Evolutionary conservation across 2,113 vertebrate genomes (phyloP).

Genomic region (Amphiprion ocellaris): DNA sequence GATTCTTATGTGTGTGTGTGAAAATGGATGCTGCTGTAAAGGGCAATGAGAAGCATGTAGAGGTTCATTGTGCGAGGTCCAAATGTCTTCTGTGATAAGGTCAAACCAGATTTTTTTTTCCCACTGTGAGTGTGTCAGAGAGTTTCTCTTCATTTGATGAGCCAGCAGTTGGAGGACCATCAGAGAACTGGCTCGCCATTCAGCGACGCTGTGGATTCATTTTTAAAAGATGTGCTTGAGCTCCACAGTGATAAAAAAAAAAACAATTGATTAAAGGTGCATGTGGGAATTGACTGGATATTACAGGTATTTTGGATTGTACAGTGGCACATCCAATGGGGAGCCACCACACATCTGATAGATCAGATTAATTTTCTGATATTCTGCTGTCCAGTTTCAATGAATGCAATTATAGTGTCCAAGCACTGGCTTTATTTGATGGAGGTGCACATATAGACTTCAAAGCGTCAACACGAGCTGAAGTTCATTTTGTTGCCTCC

Average conservation of each 20-base stretch:
- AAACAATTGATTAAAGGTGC: not conserved
- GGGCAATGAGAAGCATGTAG: slow-evolving; percentile 78
- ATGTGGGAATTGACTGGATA: not conserved
- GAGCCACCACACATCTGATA: too few species aligned
- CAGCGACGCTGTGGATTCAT: not conserved
- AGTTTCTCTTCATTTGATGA: slow-evolving; percentile 64
- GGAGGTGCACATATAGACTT: too few species aligned
- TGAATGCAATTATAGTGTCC: too few species aligned
- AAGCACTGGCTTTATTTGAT: too few species aligned
- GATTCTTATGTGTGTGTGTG: slow-evolving; percentile 47
- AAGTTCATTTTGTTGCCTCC: too few species aligned
- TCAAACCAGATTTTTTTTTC: slow-evolving; percentile 60
- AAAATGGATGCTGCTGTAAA: slow-evolving; percentile 59
- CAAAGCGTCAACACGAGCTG: too few species aligned
- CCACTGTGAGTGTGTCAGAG: slow-evolving; percentile 30
- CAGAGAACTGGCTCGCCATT: not conserved
- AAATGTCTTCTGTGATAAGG: slow-evolving; percentile 79
- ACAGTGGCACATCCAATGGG: too few species aligned
- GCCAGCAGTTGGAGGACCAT: slow-evolving; percentile 11
- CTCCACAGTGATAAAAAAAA: not conserved
- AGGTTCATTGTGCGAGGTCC: slow-evolving; percentile 53
- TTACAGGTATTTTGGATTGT: too few species aligned
- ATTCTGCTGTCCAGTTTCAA: too few species aligned
- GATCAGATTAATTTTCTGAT: too few species aligned
- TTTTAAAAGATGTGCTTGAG: slow-evolving; percentile 1